Percentiles rank a stretch among this genome's conserved stretches.
phyloP scores from a whole-genome alignment of 2,797 vertebrate genomes.

The Siniperca obscura region DNA sequence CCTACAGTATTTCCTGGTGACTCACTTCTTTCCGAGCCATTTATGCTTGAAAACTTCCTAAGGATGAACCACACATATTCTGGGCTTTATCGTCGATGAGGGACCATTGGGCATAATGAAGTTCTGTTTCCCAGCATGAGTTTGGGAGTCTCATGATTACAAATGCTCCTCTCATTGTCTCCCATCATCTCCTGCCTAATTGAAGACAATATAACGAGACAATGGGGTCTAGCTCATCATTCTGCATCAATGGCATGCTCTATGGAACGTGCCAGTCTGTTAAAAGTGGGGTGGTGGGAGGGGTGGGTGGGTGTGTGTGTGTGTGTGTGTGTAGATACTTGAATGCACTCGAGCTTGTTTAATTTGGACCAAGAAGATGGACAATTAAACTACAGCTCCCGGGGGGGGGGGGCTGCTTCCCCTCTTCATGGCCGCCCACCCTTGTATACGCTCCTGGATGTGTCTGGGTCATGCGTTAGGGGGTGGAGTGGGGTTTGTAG shows the following conservation, averaged over 20 bases:
- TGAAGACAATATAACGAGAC: slow-evolving; percentile 83
- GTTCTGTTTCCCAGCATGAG: slow-evolving; percentile 81
- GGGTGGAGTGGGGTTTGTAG: slow-evolving; percentile 54
- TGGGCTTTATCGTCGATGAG: slow-evolving; percentile 75
- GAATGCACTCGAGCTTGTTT: slow-evolving; percentile 78
- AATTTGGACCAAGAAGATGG: slow-evolving; percentile 81
- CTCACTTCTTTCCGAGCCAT: slow-evolving; percentile 73
- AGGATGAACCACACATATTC: slow-evolving; percentile 70
- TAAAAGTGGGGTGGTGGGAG: slow-evolving; percentile 55
- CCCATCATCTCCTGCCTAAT: slow-evolving; percentile 82
- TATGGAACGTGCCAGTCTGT: slow-evolving; percentile 78
- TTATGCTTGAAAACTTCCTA: slow-evolving; percentile 73
- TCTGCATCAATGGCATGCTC: slow-evolving; percentile 75
- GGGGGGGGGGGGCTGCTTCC: slow-evolving; percentile 45
- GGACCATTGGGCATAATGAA: slow-evolving; percentile 84
- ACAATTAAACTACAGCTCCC: slow-evolving; percentile 82
- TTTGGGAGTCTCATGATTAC: slow-evolving; percentile 82
- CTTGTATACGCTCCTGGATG: slow-evolving; percentile 78
- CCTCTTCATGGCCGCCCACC: slow-evolving; percentile 69
- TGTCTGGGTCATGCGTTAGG: slow-evolving; percentile 77
- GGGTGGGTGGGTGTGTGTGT: slow-evolving; percentile 33
- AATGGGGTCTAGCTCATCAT: slow-evolving; percentile 78
- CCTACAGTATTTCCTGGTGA: slow-evolving; percentile 66
- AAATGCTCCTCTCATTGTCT: slow-evolving; percentile 81
- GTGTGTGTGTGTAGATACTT: slow-evolving; percentile 54